Conservation (phyloP, 2,797 vertebrate genomes). For the Schizothorax lantsangensis region DNA sequence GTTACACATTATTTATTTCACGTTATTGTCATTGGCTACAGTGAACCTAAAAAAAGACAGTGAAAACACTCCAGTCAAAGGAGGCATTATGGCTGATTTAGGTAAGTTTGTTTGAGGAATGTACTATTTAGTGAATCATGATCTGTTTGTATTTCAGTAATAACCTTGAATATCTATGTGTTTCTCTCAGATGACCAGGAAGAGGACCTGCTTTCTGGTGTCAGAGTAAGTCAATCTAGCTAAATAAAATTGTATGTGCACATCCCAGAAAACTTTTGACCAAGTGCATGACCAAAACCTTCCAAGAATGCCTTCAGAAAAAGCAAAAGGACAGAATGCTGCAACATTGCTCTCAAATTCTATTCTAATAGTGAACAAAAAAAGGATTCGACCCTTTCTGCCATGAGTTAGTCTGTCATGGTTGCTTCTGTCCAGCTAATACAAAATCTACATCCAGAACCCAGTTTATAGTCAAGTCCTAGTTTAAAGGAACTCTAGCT, state of each 20-base stretch:
- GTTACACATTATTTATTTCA: not conserved
- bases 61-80: conserved; percentile 97
- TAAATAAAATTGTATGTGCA: not conserved
- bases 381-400: not conserved
- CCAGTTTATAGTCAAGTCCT: not conserved
- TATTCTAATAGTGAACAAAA: not conserved
- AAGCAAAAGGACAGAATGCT: not conserved
- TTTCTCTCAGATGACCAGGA: conserved; percentile 91
- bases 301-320: not conserved
- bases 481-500: not conserved
- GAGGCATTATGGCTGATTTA: conserved; percentile 93
- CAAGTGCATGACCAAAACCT: not conserved
- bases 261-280: not conserved
- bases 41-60: conserved; percentile 98
- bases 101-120: conserved; percentile 75
- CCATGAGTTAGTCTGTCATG: not conserved
- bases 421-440: not conserved
- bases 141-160: conserved; percentile 5
- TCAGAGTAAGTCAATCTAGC: conserved; percentile 84
- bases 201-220: conserved; percentile 87
- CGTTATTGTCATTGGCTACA: conserved; percentile 60
- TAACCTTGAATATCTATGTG: conserved; percentile 58
- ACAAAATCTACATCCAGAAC: conserved; percentile 2
- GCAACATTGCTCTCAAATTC: not conserved
- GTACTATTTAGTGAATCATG: not conserved